Evolutionary conservation across 2,113 vertebrate genomes (phyloP), one percentile per base, ranked within the genome.

Genomic region (Cottus gobio): DNA sequence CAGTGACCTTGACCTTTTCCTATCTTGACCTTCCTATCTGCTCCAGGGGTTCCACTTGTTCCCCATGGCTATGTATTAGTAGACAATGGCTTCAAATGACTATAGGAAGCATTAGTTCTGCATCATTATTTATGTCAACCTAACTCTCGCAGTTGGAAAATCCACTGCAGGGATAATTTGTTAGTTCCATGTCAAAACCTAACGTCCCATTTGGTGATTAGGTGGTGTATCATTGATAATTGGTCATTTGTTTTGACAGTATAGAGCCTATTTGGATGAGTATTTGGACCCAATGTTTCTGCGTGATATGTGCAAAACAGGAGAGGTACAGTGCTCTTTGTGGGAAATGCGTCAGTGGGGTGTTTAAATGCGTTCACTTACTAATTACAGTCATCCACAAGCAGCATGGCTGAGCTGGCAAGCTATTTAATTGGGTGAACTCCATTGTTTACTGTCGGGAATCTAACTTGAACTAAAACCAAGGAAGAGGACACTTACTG

Each of bases 181-280:
- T 54, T 54, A 31, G 36, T 58, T 31, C 78, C 28, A 46, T 36
- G 39, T 69, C 70, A 73, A 54, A 81, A 61, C 3, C 34, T 65
- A 54, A 78, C 63, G 54, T 71, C n/a, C 4, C 20, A 22, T 44
- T 60, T 42, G 6, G 5, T 26, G 5, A 44, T 30, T 20, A 30
- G 5, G 39, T 1, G 9, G 50, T 57, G 30, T 16, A n/a, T 84
- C 64, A 16, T 2, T 65, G 56, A n/a, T 84, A 86, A 86, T 69
- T 67, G 67, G 67, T 34, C 22, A 44, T 77, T 77, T 74, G 64
- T 75, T 82, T 77, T 83, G 76, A 77, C 82, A 80, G 48, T 31
- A 12, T 54, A 37, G 8, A 44, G 50, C 36, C 58, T 70, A 70
- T 73, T 54, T 69, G 13, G 50, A 82, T 82, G 63, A 79, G 74